These are phyloP conservation scores for Andrena bucephala DNA, from an alignment of 2,888 invertebrate species.

Conservation along the genomic window DNA sequence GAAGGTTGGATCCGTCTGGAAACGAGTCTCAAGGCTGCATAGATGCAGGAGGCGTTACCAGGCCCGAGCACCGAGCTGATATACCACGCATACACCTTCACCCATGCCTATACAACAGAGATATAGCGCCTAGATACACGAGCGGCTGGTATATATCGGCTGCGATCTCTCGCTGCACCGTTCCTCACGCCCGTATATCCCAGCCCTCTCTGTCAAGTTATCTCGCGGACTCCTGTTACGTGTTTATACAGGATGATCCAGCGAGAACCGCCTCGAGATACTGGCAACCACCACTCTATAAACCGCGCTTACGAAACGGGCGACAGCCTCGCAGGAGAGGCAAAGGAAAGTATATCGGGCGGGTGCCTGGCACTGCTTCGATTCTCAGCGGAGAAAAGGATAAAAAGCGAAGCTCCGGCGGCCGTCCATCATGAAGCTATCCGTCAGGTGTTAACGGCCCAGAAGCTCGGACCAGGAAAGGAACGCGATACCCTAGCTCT, in stretches of 20 bases:
- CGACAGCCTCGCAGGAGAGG: too few relatives aligned
- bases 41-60: conserved; percentile 48
- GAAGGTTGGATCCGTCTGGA: conserved; percentile 17
- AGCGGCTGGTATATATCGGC: conserved; percentile 27
- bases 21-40: conserved; percentile 50
- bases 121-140: conserved; percentile 41
- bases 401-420: not conserved
- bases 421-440: not conserved
- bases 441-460: conserved; percentile 34
- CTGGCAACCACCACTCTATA: not conserved
- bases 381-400: not conserved
- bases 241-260: conserved; percentile 16
- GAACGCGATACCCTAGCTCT: conserved; percentile 46
- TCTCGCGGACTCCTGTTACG: conserved; percentile 42
- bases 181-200: conserved; percentile 5
- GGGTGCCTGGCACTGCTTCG: not conserved
- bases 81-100: conserved; percentile 5
- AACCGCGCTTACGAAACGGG: too few relatives aligned
- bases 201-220: conserved; percentile 19
- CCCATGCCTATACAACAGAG: conserved; percentile 23
- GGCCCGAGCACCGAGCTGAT: conserved; percentile 34
- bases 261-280: not conserved
- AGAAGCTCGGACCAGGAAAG: conserved; percentile 36
- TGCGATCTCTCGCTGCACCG: conserved; percentile 24
- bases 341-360: not conserved